These are phyloP conservation scores for Podiceps cristatus DNA, from an alignment of 2,113 vertebrate species.

Conservation along the genomic window DNA sequence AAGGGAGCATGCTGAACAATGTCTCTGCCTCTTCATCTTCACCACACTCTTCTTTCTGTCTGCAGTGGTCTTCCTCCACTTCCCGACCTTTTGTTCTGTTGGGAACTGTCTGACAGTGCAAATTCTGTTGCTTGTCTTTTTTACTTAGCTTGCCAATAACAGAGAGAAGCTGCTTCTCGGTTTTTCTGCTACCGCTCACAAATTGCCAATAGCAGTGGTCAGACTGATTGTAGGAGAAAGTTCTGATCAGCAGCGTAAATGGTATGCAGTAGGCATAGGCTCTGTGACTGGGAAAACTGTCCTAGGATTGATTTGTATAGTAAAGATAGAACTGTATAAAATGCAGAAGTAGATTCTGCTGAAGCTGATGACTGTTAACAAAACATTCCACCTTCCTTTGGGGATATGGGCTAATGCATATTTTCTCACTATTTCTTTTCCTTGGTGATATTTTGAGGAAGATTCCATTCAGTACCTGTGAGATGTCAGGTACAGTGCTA, in stretches of 20 bases:
- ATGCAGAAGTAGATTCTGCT: background rate
- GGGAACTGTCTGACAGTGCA: background rate
- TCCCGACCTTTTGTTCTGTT: background rate
- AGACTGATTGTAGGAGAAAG: background rate
- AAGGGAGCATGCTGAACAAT: background rate
- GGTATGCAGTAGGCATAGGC: background rate
- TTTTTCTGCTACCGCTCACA: background rate
- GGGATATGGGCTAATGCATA: background rate
- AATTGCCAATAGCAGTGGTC: background rate
- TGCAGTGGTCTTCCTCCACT: background rate
- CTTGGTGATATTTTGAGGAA: background rate
- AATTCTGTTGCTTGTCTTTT: background rate
- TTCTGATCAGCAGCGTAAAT: background rate
- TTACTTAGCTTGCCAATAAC: rapidly evolving
- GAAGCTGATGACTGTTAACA: background rate
- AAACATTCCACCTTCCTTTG: background rate
- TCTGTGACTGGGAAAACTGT: background rate
- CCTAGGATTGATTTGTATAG: background rate
- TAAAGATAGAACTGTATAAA: background rate
- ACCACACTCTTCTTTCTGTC: background rate
- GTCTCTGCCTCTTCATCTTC: background rate
- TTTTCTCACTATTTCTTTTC: background rate
- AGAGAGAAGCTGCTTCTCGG: background rate
- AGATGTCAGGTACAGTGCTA: background rate
- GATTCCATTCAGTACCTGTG: background rate